Percentiles rank a stretch among this genome's conserved stretches.
phyloP scores from a whole-genome alignment of 2,113 vertebrate genomes.

The Bujurquina vittata region DNA sequence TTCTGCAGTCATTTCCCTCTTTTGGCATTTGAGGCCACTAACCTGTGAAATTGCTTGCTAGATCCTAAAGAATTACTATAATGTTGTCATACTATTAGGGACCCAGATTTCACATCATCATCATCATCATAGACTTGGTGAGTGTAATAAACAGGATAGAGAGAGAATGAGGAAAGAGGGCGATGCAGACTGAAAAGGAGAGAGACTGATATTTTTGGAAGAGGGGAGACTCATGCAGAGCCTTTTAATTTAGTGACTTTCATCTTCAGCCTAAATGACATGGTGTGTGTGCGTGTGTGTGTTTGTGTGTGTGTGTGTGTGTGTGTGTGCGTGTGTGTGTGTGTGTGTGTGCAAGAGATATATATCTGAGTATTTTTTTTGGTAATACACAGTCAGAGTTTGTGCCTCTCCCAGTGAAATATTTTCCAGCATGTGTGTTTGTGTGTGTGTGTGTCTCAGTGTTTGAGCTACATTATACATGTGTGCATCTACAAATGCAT shows the following conservation, averaged over 20 bases:
- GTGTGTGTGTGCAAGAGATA: neutral
- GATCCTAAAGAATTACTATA: constrained; percentile 39
- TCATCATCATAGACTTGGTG: constrained; percentile 2
- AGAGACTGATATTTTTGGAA: constrained; percentile 15
- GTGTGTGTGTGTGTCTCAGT: neutral
- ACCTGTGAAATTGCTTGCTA: constrained; percentile 55
- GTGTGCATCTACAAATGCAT: constrained; percentile 22
- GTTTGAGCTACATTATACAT: neutral
- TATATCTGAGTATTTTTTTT: neutral
- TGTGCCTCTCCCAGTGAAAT: neutral
- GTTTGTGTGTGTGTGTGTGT: neutral
- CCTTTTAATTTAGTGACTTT: constrained; percentile 59
- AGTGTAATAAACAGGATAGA: constrained; percentile 11
- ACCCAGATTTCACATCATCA: constrained; percentile 9
- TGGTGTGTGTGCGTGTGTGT: neutral
- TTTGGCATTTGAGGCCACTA: constrained; percentile 31
- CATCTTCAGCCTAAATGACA: constrained; percentile 48
- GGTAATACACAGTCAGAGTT: neutral
- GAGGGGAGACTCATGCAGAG: constrained; percentile 28
- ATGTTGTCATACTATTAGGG: constrained; percentile 46
- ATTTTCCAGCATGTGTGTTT: neutral
- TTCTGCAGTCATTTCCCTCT: constrained; percentile 21
- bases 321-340: neutral
- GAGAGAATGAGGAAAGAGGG: constrained; percentile 5
- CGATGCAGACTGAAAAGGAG: constrained; percentile 8